A percentile compares a stretch with the other conserved stretches of the same genome.
phyloP scores from a whole-genome alignment of 2,113 vertebrate species.

The Mustela lutreola region DNA sequence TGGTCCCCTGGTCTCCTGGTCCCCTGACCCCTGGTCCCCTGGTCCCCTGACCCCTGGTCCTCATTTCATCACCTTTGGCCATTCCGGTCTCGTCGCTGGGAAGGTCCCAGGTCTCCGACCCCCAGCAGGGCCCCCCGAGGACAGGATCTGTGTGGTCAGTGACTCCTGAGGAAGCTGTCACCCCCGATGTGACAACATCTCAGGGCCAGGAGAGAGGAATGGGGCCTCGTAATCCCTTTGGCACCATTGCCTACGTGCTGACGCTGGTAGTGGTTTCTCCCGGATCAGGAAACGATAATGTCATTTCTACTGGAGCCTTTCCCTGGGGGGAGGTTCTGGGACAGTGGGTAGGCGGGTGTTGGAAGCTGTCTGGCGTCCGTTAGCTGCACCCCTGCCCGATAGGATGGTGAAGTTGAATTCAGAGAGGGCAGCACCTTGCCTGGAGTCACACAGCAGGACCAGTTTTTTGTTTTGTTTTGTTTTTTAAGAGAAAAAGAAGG shows the following conservation, averaged over 20 bases:
- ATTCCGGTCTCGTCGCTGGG: background rate
- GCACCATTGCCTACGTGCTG: accelerated
- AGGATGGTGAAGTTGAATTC: background rate
- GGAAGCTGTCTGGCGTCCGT: background rate
- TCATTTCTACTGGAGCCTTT: background rate
- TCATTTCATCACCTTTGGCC: background rate
- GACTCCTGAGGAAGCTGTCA: background rate
- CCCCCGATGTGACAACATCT: background rate
- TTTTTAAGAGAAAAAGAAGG: background rate
- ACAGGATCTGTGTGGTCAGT: background rate
- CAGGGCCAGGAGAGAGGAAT: background rate
- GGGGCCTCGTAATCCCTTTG: background rate
- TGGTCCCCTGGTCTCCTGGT: too few species aligned
- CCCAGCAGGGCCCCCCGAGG: background rate
- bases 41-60: accelerated
- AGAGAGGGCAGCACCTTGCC: background rate
- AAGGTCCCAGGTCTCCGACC: background rate
- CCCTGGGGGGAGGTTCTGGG: background rate
- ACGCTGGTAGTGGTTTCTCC: background rate
- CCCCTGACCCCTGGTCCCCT: background rate
- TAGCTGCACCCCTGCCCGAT: background rate
- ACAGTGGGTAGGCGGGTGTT: background rate
- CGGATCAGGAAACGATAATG: background rate
- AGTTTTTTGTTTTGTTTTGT: background rate
- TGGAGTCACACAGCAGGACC: background rate